phyloP scores from a whole-genome alignment of 1,140 invertebrate genomes.

The Tribolium madens region DNA sequence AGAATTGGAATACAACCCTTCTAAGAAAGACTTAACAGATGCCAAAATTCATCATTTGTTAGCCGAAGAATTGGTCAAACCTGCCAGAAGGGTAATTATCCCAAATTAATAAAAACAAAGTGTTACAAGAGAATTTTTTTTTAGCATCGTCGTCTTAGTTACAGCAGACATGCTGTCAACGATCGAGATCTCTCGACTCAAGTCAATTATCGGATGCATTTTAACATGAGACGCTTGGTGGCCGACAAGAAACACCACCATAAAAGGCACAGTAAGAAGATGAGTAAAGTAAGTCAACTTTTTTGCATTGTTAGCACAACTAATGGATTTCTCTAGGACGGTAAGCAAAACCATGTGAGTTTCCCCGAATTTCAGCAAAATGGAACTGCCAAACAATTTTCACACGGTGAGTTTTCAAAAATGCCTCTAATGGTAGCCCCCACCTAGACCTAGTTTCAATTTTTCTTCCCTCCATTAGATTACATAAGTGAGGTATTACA shows the following conservation, averaged over 20 bases:
- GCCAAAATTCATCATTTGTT: conserved; percentile 93
- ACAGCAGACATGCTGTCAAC: conserved; percentile 90
- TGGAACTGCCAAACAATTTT: conserved; percentile 85
- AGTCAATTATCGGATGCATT: conserved; percentile 92
- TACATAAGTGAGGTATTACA: conserved; percentile 85
- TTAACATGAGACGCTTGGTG: conserved; percentile 89
- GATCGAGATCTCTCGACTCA: conserved; percentile 87
- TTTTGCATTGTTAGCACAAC: too few relatives aligned
- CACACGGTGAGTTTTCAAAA: conserved; percentile 77
- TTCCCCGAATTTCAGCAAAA: conserved; percentile 90
- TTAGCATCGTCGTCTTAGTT: conserved; percentile 89
- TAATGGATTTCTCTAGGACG: conserved; percentile 70
- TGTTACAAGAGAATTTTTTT: conserved; percentile 57
- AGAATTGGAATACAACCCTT: conserved; percentile 92
- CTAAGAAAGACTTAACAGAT: conserved; percentile 91
- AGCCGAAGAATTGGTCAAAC: conserved; percentile 90
- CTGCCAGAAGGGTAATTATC: conserved; percentile 84
- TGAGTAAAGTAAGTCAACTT: conserved; percentile 76
- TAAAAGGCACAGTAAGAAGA: conserved; percentile 81
- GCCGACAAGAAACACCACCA: conserved; percentile 86
- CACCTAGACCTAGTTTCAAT: conserved; percentile 1
- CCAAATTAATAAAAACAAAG: neutral
- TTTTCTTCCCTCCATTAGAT: conserved; percentile 68
- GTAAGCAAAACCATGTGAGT: conserved; percentile 86
- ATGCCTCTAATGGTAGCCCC: neutral